Base-by-base conservation (phyloP, 2,888 invertebrate species). In the Lasioglossum oenotherae region DNA sequence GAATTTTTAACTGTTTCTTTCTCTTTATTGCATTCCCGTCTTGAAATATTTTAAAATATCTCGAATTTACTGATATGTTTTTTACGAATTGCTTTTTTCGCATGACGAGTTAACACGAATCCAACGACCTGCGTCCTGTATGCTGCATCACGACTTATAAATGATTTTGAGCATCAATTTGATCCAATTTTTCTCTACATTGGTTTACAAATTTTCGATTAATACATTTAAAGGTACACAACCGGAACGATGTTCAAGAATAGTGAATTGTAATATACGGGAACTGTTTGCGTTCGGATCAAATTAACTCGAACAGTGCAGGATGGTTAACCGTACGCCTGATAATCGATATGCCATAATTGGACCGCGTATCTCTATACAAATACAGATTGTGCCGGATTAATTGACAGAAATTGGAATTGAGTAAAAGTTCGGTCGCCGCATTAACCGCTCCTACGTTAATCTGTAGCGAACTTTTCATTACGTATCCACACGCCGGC, bases 271-370 rank as follows among this genome's bases (percentile, higher is more conserved):
- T 64, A 64, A 64, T 64, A 19, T 19, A 64, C 64, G 19, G 64
- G 31, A 64, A 6, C 64, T 64, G 64, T 64, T 31, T 64, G 31
- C 64, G 31, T 19, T 31, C 31, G 19, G 64, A 8, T 64, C 31
- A 31, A 8, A 64, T 27, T 31, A 16, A 64, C 27, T 16, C 31
- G 64, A 60, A 64, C 31, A 6, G 31, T 16, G 27, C 60, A 14
- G 60, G 60, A 60, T 31, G 27, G 64, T 64, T 64, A 31, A 64
- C 64, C 31, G 16, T 31, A 16, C 31, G 19, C 14, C 31, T 31
- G 64, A 16, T 64, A 64, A 64, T 64, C 64, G 64, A 64, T 64
- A 64, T 2, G 19, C 31, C 31, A 64, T 64, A 64, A 64, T 64
- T 64, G 64, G 19, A 19, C 64, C 27, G 19, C 64, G 64, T 64